Conservation (phyloP, 2,888 invertebrate species). For the Pristionchus entomophagus region DNA sequence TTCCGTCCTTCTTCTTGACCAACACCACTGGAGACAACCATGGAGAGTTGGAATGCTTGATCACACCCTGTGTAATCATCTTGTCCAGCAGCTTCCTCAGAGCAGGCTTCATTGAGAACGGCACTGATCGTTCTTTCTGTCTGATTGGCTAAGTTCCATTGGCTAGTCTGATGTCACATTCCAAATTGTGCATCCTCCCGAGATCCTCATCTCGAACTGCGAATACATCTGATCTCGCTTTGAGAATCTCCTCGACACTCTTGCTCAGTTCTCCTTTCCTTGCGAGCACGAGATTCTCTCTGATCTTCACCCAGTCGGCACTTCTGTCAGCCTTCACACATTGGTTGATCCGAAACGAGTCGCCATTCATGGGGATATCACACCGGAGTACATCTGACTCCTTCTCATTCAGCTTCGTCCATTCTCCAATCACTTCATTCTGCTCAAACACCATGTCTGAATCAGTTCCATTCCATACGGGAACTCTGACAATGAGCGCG, state of each 20-base stretch:
- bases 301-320: neutral
- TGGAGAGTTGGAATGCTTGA: neutral
- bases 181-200: neutral
- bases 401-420: neutral
- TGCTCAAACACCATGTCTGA: neutral
- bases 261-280: neutral
- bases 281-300: neutral
- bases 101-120: neutral
- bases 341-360: too few species aligned
- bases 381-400: too few species aligned
- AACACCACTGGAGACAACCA: conserved; percentile 11
- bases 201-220: conserved; percentile 7
- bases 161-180: neutral
- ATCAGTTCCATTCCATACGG: neutral
- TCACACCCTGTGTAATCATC: conserved; percentile 2
- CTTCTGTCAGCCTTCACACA: too few species aligned
- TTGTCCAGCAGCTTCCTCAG: neutral
- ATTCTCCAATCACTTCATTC: neutral
- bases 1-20: conserved; percentile 49
- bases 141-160: conserved; percentile 36
- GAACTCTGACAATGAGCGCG: neutral
- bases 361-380: too few species aligned
- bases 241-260: neutral
- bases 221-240: neutral
- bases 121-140: conserved; percentile 51